phyloP scores from a whole-genome alignment of 2,888 invertebrate genomes.

The Sycophila texana region DNA sequence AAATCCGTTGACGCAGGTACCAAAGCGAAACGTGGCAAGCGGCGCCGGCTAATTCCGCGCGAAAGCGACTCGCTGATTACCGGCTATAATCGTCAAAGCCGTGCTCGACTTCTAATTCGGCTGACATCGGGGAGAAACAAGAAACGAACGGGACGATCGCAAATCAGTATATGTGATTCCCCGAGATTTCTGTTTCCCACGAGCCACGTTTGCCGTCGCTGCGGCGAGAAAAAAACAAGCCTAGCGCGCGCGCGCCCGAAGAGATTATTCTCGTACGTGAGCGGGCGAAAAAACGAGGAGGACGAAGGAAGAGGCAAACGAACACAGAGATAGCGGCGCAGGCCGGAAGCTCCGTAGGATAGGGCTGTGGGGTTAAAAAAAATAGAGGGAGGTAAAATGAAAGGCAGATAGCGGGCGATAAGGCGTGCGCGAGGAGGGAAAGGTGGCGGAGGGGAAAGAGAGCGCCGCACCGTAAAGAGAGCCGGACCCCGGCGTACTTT shows the following conservation, averaged over 20 bases:
- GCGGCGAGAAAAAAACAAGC: conserved; percentile 38
- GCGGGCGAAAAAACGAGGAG: conserved; percentile 3
- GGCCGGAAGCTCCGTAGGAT: background rate
- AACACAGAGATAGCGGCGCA: background rate
- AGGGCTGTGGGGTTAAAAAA: background rate
- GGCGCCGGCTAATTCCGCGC: conserved; percentile 16
- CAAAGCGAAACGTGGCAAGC: conserved; percentile 28
- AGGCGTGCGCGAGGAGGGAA: conserved; percentile 32
- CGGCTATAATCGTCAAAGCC: conserved; percentile 30
- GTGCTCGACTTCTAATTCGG: conserved; percentile 7
- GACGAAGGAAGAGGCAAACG: background rate
- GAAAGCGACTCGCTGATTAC: conserved; percentile 33
- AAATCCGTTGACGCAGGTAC: background rate
- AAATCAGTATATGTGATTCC: conserved; percentile 40
- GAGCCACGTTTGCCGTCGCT: conserved; percentile 9
- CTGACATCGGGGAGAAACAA: background rate
- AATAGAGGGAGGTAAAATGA: conserved; percentile 23
- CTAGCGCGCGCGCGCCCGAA: conserved; percentile 6
- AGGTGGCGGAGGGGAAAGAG: background rate
- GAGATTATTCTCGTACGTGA: conserved; percentile 52
- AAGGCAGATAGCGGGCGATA: conserved; percentile 37
- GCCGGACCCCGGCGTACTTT: conserved; percentile 24
- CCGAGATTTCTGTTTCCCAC: conserved; percentile 29
- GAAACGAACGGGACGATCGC: conserved; percentile 22
- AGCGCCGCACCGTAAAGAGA: background rate